These are phyloP conservation scores for Monopterus albus DNA, from an alignment of 2,113 vertebrate genomes.

Conservation along the genomic window DNA sequence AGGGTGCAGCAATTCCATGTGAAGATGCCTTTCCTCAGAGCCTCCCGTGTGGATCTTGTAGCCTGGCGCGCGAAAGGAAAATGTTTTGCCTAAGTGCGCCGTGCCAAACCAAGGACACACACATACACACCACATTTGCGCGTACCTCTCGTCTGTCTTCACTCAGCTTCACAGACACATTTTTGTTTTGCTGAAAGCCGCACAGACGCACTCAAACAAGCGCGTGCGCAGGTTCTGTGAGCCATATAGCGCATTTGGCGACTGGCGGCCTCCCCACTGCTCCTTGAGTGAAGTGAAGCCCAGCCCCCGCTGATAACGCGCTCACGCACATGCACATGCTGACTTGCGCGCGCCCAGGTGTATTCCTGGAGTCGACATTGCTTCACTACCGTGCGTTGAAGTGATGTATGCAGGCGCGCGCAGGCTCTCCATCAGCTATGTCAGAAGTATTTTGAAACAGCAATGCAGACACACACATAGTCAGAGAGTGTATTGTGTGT, in stretches of 20 bases:
- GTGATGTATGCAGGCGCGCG: not conserved
- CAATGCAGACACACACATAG: not conserved
- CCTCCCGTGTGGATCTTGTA: constrained; percentile 1
- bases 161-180: constrained; percentile 11
- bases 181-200: constrained; percentile 22
- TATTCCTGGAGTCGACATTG: constrained; percentile 8
- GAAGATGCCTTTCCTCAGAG: constrained; percentile 13
- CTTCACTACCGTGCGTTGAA: not conserved
- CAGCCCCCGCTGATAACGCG: constrained; percentile 52
- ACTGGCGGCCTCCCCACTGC: constrained; percentile 33
- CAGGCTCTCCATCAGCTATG: not conserved
- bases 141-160: not conserved
- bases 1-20: not conserved
- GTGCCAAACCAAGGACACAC: constrained; percentile 44
- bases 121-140: constrained; percentile 5
- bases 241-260: constrained; percentile 63
- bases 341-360: not conserved
- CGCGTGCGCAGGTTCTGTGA: constrained; percentile 55
- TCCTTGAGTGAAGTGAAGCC: constrained; percentile 52
- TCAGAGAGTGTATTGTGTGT: not conserved
- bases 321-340: not conserved
- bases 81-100: constrained; percentile 33
- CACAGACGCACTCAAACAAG: constrained; percentile 1
- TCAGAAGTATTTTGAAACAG: constrained; percentile 13
- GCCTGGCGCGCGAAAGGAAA: no score